Evolutionary conservation across 2,797 vertebrate genomes (phyloP).

Genomic region (Poecilia velifera): DNA sequence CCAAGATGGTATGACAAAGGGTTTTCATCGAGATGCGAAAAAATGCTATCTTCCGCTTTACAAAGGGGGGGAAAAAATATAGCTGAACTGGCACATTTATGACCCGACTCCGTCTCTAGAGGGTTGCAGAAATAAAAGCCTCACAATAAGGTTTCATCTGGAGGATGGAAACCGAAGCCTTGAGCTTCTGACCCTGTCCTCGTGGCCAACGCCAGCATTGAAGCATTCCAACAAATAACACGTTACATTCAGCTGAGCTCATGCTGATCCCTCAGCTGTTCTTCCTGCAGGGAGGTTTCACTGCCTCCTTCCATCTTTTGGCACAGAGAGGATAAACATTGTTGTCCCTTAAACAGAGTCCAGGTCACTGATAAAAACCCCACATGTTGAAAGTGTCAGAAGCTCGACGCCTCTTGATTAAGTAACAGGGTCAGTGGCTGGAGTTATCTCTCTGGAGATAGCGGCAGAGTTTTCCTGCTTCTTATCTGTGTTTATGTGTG

Average conservation of each 20-base stretch:
- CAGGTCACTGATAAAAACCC: conserved; percentile 28
- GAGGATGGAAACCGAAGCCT: conserved; percentile 62
- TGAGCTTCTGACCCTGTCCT: conserved; percentile 42
- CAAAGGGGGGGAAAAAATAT: conserved; percentile 5
- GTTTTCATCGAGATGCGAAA: conserved; percentile 43
- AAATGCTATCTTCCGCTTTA: conserved; percentile 37
- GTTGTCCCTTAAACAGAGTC: neutral
- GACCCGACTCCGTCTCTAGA: conserved; percentile 39
- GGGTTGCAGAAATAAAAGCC: conserved; percentile 21
- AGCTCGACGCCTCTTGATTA: conserved; percentile 19
- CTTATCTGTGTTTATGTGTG: conserved; percentile 10
- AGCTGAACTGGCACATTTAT: conserved; percentile 64
- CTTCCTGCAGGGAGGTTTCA: conserved; percentile 40
- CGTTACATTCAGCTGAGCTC: conserved; percentile 62
- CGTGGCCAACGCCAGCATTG: conserved; percentile 45
- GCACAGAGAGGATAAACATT: neutral
- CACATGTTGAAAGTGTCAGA: conserved; percentile 10
- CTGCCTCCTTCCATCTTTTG: conserved; percentile 30
- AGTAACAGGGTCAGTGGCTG: conserved; percentile 25
- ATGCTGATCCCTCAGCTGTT: conserved; percentile 35
- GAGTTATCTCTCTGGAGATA: conserved; percentile 28
- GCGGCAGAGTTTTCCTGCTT: conserved; percentile 2
- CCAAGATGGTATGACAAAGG: conserved; percentile 47
- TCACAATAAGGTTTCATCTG: conserved; percentile 59
- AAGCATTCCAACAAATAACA: conserved; percentile 65